Evolutionary conservation across 2,888 invertebrate species (phyloP).

Genomic region (Habroteleia sp.): DNA sequence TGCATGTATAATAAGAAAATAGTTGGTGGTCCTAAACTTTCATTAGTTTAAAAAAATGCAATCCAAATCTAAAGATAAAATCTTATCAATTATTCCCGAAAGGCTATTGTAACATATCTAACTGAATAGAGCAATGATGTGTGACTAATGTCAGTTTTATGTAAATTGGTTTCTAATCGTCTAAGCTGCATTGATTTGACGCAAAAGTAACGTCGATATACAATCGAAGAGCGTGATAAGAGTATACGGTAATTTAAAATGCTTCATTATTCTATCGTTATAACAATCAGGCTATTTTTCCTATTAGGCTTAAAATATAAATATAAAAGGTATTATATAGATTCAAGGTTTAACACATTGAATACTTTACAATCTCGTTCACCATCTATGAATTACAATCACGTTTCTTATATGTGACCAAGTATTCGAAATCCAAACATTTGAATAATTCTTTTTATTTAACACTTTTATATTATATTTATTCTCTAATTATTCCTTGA

Average conservation of each 20-base stretch:
- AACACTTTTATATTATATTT: too few relatives aligned
- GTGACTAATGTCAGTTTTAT: constrained; percentile 45
- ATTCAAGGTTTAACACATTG: constrained; percentile 17
- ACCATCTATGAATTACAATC: constrained; percentile 48
- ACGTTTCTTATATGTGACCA: constrained; percentile 37
- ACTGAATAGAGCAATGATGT: constrained; percentile 27
- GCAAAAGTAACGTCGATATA: constrained; percentile 19
- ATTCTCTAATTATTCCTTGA: too few relatives aligned
- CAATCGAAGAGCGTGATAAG: constrained; percentile 9
- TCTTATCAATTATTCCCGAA: constrained; percentile 12
- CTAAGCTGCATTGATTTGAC: constrained; percentile 13
- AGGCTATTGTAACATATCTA: too few relatives aligned
- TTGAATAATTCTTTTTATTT: too few relatives aligned
- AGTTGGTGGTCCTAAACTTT: too few relatives aligned
- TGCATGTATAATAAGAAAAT: too few relatives aligned
- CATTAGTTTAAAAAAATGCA: too few relatives aligned
- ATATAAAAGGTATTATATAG: constrained; percentile 44
- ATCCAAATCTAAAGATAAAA: constrained; percentile 9
- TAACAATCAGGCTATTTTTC: too few relatives aligned
- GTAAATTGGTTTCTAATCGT: constrained; percentile 35
- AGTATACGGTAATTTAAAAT: constrained; percentile 53
- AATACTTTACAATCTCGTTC: constrained; percentile 52
- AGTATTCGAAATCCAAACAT: too few relatives aligned
- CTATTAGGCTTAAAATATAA: constrained; percentile 37
- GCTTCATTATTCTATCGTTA: constrained; percentile 58